These are phyloP conservation scores for Metopia argyrocephala DNA, from an alignment of 2,888 invertebrate species.

Conservation along the genomic window DNA sequence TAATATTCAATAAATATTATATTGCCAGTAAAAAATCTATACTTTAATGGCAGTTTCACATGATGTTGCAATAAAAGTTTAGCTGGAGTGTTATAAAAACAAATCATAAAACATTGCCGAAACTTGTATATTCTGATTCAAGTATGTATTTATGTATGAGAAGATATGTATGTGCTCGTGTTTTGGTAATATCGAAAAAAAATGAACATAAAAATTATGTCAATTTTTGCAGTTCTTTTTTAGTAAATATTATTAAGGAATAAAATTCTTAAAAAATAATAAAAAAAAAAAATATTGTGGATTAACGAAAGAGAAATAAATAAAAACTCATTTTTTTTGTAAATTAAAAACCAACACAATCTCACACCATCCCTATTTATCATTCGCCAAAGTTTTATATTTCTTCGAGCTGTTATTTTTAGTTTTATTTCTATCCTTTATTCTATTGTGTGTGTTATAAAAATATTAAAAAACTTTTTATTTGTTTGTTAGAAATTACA, in stretches of 20 bases:
- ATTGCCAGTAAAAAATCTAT: neutral
- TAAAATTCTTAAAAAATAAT: too few species aligned
- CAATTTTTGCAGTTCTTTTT: too few species aligned
- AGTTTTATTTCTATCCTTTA: neutral
- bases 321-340: too few species aligned
- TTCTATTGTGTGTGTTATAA: neutral
- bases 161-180: too few species aligned
- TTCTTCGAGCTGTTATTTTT: neutral
- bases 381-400: neutral
- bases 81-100: neutral
- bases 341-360: neutral
- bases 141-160: too few species aligned
- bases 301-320: neutral
- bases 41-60: neutral
- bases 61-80: neutral
- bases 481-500: neutral
- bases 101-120: neutral
- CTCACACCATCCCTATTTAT: neutral
- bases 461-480: neutral
- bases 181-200: too few species aligned
- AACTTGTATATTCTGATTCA: too few species aligned
- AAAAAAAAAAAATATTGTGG: too few species aligned
- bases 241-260: too few species aligned
- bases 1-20: neutral
- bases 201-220: too few species aligned